phyloP scores from a whole-genome alignment of 2,797 vertebrate genomes.

The Eulemur rubriventer region DNA sequence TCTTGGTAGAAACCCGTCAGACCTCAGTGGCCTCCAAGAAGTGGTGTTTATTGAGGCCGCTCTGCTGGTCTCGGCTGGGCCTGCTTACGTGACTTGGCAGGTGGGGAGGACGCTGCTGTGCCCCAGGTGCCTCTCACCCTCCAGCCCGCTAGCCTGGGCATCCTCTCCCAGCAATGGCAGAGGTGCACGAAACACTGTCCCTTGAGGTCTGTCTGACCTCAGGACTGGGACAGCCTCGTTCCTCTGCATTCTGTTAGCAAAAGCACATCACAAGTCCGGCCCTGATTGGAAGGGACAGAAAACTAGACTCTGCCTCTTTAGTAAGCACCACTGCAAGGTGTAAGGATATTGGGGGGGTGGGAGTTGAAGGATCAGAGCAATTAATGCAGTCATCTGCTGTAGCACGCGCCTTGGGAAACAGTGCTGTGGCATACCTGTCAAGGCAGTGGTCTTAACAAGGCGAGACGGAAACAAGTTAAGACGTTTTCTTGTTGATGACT shows the following conservation, averaged over 20 bases:
- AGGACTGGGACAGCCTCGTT: neutral
- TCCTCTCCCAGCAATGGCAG: neutral
- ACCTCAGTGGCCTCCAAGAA: neutral
- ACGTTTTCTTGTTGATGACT: neutral
- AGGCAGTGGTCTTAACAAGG: neutral
- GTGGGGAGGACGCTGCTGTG: accelerated
- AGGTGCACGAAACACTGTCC: neutral
- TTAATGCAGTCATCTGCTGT: neutral
- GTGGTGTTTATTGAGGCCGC: neutral
- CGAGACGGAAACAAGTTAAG: neutral
- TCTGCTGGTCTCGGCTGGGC: no score
- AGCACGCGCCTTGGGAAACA: neutral
- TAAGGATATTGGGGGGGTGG: no score
- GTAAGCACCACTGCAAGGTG: neutral
- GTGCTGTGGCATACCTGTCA: neutral
- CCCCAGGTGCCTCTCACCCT: neutral
- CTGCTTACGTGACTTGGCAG: neutral
- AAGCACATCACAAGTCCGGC: neutral
- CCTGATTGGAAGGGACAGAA: neutral
- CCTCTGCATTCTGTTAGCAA: neutral
- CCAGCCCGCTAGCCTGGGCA: neutral
- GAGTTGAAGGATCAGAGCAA: neutral
- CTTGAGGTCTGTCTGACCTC: neutral
- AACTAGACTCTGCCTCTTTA: neutral
- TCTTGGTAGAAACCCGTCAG: neutral